Base-by-base conservation (phyloP, 1,140 invertebrate genomes). In the Mactra quadrangularis region DNA sequence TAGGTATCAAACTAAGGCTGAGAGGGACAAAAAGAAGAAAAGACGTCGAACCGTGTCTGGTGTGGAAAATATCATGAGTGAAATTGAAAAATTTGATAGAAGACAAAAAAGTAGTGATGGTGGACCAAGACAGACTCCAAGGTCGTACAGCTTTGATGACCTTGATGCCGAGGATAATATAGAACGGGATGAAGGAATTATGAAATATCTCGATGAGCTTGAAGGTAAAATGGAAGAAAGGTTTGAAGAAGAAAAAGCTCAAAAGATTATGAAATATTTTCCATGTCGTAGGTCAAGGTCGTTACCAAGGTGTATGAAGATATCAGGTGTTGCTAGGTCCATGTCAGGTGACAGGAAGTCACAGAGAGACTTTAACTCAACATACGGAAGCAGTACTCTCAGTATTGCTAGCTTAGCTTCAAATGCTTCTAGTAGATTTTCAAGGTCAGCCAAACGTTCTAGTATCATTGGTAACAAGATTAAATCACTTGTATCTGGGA, bases 401-500 rank as follows among this genome's bases (percentile, higher is more conserved):
- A 89, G 87, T 75, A 79, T 90, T 17, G 76, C 76, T 35, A 89
- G 87, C 74, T 68, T 71, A 17, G 82, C 77, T 3, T 87, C 87
- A 7, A 79, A 59, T 35, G 68, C 79, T 9, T 85, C 83, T 9
- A 87, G 85, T 75, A 57, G 86, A 57, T 79, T 86, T 13, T 86
- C 87, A 60, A 60, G 89, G 15, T 84, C 86, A 25, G 85, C 87
- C 1, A 89, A 88, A 70, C 79, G 89, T 19, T 89, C 89, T 22
- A 91, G 89, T 78, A 86, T 91, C 9, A 88, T 91, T 53, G 84
- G 90, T 29, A 87, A 88, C 55, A 91, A 89, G 78, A 88, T 91
- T 52, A 88, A 87, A 60, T 87, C 86, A 38, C 50, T 90, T 33
- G 88, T 90, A 11, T 79, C 53, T 31, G 35, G 77, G 33, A 76